Percentiles rank a stretch among this genome's conserved stretches.
phyloP scores from a whole-genome alignment of 1,140 invertebrate genomes.

The Periplaneta americana region DNA sequence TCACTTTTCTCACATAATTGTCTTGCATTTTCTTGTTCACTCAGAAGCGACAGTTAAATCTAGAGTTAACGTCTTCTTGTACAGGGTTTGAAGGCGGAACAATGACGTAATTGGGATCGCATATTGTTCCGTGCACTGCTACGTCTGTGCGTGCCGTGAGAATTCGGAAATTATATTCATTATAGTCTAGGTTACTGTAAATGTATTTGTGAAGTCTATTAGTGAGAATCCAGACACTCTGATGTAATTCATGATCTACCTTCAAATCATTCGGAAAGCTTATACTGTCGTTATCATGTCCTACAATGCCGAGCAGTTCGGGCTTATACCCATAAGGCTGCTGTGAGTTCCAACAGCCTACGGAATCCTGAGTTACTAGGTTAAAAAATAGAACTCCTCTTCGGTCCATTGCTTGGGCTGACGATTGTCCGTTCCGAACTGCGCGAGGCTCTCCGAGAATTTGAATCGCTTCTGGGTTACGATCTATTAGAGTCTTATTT shows the following conservation, averaged over 20 bases:
- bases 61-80: neutral
- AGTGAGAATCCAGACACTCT: conserved; percentile 68
- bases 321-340: conserved; percentile 49
- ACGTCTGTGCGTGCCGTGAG: conserved; percentile 53
- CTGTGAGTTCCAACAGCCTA: conserved; percentile 73
- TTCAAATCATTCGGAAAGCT: conserved; percentile 75
- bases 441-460: conserved; percentile 10
- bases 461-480: conserved; percentile 49
- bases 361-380: conserved; percentile 61
- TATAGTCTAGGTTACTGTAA: conserved; percentile 55
- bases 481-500: conserved; percentile 46
- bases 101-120: conserved; percentile 46
- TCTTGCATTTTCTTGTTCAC: no score
- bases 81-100: neutral
- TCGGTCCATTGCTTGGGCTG: conserved; percentile 60
- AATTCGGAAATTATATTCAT: conserved; percentile 66
- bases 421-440: conserved; percentile 51
- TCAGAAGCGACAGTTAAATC: neutral
- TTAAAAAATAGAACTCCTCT: conserved; percentile 73
- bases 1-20: no score
- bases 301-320: conserved; percentile 46
- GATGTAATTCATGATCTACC: conserved; percentile 58
- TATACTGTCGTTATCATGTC: conserved; percentile 49
- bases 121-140: conserved; percentile 57
- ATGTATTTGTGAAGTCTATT: conserved; percentile 69